Conservation (phyloP, 1,140 invertebrate genomes). For the Listronotus bonariensis region DNA sequence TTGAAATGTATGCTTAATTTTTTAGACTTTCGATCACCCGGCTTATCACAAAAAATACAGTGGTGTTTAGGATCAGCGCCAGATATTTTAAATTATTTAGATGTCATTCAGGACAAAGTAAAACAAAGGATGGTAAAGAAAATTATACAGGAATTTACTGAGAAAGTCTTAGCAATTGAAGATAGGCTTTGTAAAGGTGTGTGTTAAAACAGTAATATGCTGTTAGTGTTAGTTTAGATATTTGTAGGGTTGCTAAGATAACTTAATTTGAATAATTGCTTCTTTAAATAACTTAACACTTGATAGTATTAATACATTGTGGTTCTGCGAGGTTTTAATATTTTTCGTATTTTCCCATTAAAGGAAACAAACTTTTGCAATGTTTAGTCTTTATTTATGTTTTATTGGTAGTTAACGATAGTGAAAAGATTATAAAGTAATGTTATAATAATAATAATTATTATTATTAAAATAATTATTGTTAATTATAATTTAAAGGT, state of each 20-base stretch:
- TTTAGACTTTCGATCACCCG: slow-evolving; percentile 70
- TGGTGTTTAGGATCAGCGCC: slow-evolving; percentile 76
- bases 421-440: too few relatives aligned
- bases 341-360: too few relatives aligned
- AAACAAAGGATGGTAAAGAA: slow-evolving; percentile 65
- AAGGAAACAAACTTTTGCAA: too few relatives aligned
- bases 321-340: too few relatives aligned
- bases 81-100: slow-evolving; percentile 70
- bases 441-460: too few relatives aligned
- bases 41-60: slow-evolving; percentile 67
- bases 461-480: too few relatives aligned
- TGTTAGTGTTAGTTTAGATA: neutral
- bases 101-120: slow-evolving; percentile 66
- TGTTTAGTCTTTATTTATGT: too few relatives aligned
- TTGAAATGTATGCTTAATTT: neutral
- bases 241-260: neutral
- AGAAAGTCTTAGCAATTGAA: slow-evolving; percentile 63
- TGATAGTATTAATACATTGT: too few relatives aligned
- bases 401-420: too few relatives aligned
- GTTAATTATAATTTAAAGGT: too few relatives aligned
- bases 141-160: slow-evolving; percentile 70
- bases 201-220: neutral
- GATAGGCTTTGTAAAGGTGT: slow-evolving; percentile 67
- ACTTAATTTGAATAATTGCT: too few relatives aligned
- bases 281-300: too few relatives aligned